Evolutionary conservation across 2,797 vertebrate genomes (phyloP).

Genomic region (Masticophis lateralis): DNA sequence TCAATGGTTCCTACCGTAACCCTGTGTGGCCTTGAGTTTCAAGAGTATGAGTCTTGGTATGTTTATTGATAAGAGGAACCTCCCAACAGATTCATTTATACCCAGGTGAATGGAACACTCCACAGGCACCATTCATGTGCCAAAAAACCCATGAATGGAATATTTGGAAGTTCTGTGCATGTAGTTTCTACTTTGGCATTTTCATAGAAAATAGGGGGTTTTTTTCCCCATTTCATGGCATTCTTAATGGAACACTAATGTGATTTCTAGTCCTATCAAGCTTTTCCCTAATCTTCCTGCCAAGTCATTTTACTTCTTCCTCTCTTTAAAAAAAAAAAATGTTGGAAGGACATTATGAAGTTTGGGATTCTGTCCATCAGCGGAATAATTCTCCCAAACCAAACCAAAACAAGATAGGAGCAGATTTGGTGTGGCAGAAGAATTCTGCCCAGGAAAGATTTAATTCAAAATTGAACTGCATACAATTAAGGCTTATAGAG

Average conservation of each 20-base stretch:
- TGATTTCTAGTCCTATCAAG: no score
- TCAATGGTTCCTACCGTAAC: no score
- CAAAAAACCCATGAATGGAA: background rate
- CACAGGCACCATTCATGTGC: background rate
- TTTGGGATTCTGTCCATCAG: background rate
- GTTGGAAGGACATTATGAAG: background rate
- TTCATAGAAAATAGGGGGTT: background rate
- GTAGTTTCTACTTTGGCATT: background rate
- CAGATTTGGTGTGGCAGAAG: background rate
- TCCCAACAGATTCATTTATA: background rate
- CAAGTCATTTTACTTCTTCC: background rate
- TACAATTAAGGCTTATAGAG: background rate
- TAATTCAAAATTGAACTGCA: background rate
- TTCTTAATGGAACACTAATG: background rate
- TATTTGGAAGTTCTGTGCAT: background rate
- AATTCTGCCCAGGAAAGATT: background rate
- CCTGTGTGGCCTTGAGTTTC: no score
- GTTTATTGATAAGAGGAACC: background rate
- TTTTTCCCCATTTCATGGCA: background rate
- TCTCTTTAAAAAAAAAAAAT: background rate
- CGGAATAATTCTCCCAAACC: background rate
- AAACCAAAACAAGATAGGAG: background rate
- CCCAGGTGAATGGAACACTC: background rate
- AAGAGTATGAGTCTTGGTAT: background rate
- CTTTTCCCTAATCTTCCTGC: background rate